Evolutionary conservation across 2,888 invertebrate genomes (phyloP), one percentile per base, ranked within the genome.

Genomic region (Luffia ferchaultella): DNA sequence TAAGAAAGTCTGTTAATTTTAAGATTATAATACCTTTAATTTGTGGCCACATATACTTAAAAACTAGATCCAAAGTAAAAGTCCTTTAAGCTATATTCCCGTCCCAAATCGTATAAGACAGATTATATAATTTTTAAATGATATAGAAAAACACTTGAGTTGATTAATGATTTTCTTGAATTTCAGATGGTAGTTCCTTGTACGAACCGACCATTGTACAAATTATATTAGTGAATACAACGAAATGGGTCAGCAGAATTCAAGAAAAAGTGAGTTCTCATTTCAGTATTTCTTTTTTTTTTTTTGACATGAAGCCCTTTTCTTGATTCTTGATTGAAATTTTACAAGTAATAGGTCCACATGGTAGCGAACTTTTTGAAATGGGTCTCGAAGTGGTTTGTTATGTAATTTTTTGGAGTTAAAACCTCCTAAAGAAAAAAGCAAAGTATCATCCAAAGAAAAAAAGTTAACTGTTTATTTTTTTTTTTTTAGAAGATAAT

Each of bases 201-300:
- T 67, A 12, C 64, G 73, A 75, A 73, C 70, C 58, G 51, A 60
- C 52, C 69, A 66, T 63, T 60, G 73, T 68, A 51, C 58, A 54
- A 56, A 51, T 12, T 7, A 5, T 20, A 19, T 57, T 52, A 18
- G 44, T 53, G n/a, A 52, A 20, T 19, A 54, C 53, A 52, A 57
- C 42, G 17, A 30, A 30, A 78, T 79, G 79, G 79, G 79, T 2
- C 79, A 78, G 53, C 79, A 79, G 58, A 74, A 66, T 0, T 79
- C 79, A 0, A 68, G 78, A 50, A 78, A 78, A 53, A 76, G 78
- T 78, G 42, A 74, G 74, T 68, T n/a, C 2, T 45, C 19, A 15
- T 45, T n/a, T 18, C 15, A 17, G 3, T 12, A 7, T 7, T 30
- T 3, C 30, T 7, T 3, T 30, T 30, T 30, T 3, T 7, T 7